A percentile compares a stretch with the other conserved stretches of the same genome.
Evolutionary conservation across 1,140 invertebrate species (phyloP).

Genomic region (Brachionus sp.): DNA sequence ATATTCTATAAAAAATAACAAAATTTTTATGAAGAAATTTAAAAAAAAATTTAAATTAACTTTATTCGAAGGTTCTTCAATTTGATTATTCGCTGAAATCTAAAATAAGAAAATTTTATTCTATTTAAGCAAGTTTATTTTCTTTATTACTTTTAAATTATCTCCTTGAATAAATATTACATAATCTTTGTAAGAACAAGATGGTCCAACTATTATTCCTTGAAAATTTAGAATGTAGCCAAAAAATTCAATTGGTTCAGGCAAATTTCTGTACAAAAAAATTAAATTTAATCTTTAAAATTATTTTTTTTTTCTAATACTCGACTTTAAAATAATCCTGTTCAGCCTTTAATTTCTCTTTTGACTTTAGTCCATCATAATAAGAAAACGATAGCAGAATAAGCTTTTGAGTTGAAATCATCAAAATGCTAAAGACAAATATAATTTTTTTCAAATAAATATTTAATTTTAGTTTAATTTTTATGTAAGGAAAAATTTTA

Average conservation of each 20-base stretch:
- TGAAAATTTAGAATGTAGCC: conserved; percentile 47
- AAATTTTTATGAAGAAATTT: background rate
- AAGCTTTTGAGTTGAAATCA: conserved; percentile 94
- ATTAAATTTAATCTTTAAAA: too few species aligned
- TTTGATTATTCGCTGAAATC: background rate
- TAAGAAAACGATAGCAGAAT: conserved; percentile 84
- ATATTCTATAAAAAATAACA: background rate
- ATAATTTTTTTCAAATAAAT: background rate
- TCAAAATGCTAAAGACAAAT: conserved; percentile 67
- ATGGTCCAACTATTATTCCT: conserved; percentile 46
- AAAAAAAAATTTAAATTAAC: background rate
- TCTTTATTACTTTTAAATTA: background rate
- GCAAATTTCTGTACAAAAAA: conserved; percentile 4
- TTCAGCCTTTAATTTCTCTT: background rate
- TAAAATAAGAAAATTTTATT: background rate
- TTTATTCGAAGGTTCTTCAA: background rate
- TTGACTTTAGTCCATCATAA: conserved; percentile 71
- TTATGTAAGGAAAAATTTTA: too few species aligned
- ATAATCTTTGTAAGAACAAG: conserved; percentile 45
- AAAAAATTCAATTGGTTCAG: conserved; percentile 44
- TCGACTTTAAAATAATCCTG: background rate
- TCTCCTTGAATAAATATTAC: conserved; percentile 43
- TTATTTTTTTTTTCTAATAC: background rate
- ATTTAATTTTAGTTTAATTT: background rate
- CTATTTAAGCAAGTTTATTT: background rate